phyloP scores from a whole-genome alignment of 2,888 invertebrate genomes.

The Torymus texanus region DNA sequence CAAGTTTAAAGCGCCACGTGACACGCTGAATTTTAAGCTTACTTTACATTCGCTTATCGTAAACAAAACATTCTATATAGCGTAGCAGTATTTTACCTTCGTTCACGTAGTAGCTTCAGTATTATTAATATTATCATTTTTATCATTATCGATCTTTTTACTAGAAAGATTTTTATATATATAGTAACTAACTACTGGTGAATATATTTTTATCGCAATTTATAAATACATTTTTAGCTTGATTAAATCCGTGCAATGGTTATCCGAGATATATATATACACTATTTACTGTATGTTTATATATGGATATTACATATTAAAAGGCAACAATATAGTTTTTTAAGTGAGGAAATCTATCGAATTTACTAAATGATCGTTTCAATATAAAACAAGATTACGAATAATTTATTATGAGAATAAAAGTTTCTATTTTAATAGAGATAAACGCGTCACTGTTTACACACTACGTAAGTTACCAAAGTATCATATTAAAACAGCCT shows the following conservation, averaged over 20 bases:
- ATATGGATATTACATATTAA: background rate
- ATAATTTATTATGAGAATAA: background rate
- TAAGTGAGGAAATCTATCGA: constrained; percentile 6
- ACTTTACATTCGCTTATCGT: constrained; percentile 6
- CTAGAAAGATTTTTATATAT: background rate
- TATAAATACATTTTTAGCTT: too few relatives aligned
- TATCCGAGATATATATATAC: background rate
- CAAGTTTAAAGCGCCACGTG: background rate
- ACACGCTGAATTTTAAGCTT: background rate
- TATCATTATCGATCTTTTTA: background rate
- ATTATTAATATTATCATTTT: constrained; percentile 21
- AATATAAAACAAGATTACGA: background rate
- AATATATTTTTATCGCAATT: too few relatives aligned
- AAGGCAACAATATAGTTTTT: background rate
- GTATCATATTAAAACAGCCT: constrained; percentile 1
- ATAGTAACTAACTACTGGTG: too few relatives aligned
- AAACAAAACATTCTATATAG: too few relatives aligned
- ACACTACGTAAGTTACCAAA: constrained; percentile 12
- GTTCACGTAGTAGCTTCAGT: constrained; percentile 13
- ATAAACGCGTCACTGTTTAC: constrained; percentile 1
- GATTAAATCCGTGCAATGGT: too few relatives aligned
- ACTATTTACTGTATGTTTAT: background rate
- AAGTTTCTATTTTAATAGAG: constrained; percentile 29
- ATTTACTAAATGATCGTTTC: background rate
- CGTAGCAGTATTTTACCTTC: constrained; percentile 3